A percentile compares a stretch with the other conserved stretches of the same genome.
phyloP scores from a whole-genome alignment of 1,140 invertebrate genomes.

The Drosophila simulans region DNA sequence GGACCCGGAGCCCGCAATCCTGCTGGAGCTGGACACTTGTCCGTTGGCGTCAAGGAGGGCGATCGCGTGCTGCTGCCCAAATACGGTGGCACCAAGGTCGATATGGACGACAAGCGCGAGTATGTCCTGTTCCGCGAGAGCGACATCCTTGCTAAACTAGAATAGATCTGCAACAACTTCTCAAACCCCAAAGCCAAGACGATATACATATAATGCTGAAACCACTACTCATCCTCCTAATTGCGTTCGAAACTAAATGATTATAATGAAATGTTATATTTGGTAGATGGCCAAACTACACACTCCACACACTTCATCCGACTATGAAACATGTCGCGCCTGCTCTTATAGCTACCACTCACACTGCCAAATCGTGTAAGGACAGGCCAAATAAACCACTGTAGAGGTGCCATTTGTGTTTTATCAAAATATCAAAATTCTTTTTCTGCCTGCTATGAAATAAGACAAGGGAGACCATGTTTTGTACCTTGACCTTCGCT shows the following conservation, averaged over 20 bases:
- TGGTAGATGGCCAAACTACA: slow-evolving; percentile 48
- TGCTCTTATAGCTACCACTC: not conserved
- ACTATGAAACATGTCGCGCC: not conserved
- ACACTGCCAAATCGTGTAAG: slow-evolving; percentile 9
- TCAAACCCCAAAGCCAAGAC: not conserved
- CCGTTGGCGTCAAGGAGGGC: slow-evolving; percentile 94
- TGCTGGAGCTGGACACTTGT: slow-evolving; percentile 93
- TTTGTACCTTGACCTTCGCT: too few species aligned
- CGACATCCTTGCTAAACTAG: slow-evolving; percentile 97
- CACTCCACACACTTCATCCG: not conserved
- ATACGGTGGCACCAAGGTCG: slow-evolving; percentile 98
- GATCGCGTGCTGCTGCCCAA: slow-evolving; percentile 98
- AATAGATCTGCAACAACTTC: slow-evolving; percentile 65
- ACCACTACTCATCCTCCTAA: not conserved
- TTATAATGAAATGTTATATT: slow-evolving; percentile 69
- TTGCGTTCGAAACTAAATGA: slow-evolving; percentile 80
- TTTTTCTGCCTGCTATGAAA: not conserved
- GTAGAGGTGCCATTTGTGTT: not conserved
- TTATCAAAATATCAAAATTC: not conserved
- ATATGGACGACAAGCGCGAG: slow-evolving; percentile 92
- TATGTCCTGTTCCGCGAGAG: slow-evolving; percentile 97
- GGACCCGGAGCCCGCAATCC: slow-evolving; percentile 95
- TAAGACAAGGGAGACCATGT: too few species aligned
- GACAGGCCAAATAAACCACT: slow-evolving; percentile 13
- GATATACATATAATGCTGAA: not conserved